Base-by-base conservation (phyloP, 2,888 invertebrate species). In the Coelopa pilipes region DNA sequence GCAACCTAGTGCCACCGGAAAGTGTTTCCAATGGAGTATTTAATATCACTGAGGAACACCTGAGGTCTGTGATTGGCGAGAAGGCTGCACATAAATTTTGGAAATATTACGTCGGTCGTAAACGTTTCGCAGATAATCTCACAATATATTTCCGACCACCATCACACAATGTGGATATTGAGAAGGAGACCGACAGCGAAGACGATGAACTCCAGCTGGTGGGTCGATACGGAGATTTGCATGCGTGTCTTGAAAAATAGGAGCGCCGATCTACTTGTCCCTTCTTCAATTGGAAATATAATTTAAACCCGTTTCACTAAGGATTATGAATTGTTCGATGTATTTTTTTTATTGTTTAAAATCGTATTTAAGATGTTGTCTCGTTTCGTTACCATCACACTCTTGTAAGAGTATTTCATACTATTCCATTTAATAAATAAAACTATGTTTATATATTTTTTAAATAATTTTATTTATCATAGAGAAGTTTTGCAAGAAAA, bases 401-500 rank as follows among this genome's bases (percentile, higher is more conserved):
- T n/a, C n/a, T n/a, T n/a, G n/a, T n/a, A n/a, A n/a, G n/a, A n/a
- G n/a, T n/a, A n/a, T n/a, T n/a, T n/a, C n/a, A n/a, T n/a, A n/a
- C n/a, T n/a, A n/a, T n/a, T n/a, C 34, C 34, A 34, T 34, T 2
- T 34, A 34, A 34, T 4, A 47, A 53, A 4, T 53, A 75, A 62
- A 68, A 17, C 67, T 34, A 24, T 45, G 2, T 62, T 74, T 65
- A 68, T 47, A 47, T n/a, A 12, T 74, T 73, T 70, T 57, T 60
- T 78, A 78, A 80, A 73, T 73, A 72, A 73, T 76, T 77, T 73
- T 76, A 78, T 83, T 84, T 84, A 82, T 83, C 79, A 81, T 82
- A 81, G 80, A 80, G 81, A 84, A 83, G 81, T 82, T n/a, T 80
- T 78, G 57, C 74, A 81, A 81, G 82, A 81, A 82, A 80, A 81